Base-by-base conservation (phyloP, 2,888 invertebrate species). In the Aphodius sticticus region DNA sequence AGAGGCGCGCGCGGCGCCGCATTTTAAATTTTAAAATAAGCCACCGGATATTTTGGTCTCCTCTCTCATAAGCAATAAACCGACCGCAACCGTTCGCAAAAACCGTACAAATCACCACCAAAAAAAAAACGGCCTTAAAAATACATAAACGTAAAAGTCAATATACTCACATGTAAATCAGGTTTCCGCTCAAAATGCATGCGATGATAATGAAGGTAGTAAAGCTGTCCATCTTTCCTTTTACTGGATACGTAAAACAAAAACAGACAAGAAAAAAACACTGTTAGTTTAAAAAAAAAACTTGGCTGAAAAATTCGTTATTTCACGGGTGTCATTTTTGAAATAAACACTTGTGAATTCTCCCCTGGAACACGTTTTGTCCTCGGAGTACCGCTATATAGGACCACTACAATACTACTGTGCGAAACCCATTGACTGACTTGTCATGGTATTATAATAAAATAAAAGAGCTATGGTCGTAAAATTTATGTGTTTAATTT, bases 131-230 rank as follows among this genome's bases (percentile, higher is more conserved):
- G 14, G 36, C 12, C 6, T 15, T 16, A 26, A 72, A 72, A 26
- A 72, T 26, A 6, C 72, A 53, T 53, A 53, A 14, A 14, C 6
- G 9, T 7, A 69, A 53, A 76, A 69, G 6, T 75, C 3, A 53
- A 14, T 26, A 69, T 78, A 78, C 78, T 78, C 69, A 78, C 78
- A 78, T 36, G 35, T 74, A 78, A 35, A 78, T 75, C 15, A 78
- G 69, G 72, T 69, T 75, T 69, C 78, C 78, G 14, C 53, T 75
- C 12, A 78, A 15, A 53, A 78, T 75, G 36, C 74, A 70, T 12
- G 75, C 78, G n/a, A 75, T 38, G 70, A 78, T 75, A 4, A 78
- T 75, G 16, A 75, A 78, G 36, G 78, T 37, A 14, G 69, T 38
- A 36, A 75, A 16, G 75, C 75, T 78, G 78, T 78, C 75, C 78